Conservation (phyloP, 2,797 vertebrate species). For the Megalops cyprinoides region DNA sequence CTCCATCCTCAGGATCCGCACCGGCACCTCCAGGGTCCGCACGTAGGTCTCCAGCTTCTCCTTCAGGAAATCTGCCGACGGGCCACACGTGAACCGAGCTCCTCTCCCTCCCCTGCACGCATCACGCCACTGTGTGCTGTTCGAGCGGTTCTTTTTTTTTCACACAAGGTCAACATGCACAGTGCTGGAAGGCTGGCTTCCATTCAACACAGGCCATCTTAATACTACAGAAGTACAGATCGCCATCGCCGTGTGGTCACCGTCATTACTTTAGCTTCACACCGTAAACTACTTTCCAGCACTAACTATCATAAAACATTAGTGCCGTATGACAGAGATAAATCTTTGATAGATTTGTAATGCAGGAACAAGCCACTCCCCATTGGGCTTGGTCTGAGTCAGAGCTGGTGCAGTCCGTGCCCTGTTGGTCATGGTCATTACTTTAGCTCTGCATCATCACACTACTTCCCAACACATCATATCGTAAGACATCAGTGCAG, state of each 20-base stretch:
- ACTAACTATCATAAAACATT: not conserved
- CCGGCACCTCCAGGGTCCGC: slow-evolving; percentile 80
- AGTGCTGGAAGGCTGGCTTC: not conserved
- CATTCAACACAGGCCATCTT: not conserved
- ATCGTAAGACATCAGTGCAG: not conserved
- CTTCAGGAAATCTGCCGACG: slow-evolving; percentile 86
- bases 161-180: not conserved
- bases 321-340: no score
- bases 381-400: not conserved
- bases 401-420: not conserved
- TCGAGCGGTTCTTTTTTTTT: not conserved
- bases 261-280: not conserved
- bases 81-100: not conserved
- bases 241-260: not conserved
- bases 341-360: no score
- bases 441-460: not conserved
- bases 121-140: not conserved
- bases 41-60: slow-evolving; percentile 86
- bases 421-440: not conserved
- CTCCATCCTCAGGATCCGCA: slow-evolving; percentile 91
- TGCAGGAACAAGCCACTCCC: not conserved
- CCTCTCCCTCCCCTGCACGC: no score
- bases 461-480: not conserved
- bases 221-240: not conserved
- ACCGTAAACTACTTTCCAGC: not conserved